Conservation (phyloP, 2,888 invertebrate genomes). For the Diarsia rubi region DNA sequence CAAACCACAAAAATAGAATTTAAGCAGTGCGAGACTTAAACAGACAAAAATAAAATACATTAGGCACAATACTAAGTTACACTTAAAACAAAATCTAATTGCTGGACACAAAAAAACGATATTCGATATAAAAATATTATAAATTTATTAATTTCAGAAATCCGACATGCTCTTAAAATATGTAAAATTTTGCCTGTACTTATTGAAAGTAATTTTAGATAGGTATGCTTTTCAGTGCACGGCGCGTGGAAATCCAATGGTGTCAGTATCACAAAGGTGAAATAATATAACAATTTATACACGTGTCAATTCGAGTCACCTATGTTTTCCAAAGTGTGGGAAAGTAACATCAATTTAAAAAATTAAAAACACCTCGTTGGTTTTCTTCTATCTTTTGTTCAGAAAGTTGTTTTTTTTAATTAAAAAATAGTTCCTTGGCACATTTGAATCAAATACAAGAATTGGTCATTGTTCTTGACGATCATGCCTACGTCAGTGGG, state of each 20-base stretch:
- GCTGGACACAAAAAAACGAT: too few relatives aligned
- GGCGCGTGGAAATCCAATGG: background rate
- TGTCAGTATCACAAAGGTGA: background rate
- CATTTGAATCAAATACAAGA: background rate
- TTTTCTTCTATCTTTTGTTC: background rate
- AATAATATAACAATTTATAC: background rate
- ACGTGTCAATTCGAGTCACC: background rate
- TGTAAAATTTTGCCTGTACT: too few relatives aligned
- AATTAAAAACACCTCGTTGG: constrained; percentile 17
- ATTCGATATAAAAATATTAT: too few relatives aligned
- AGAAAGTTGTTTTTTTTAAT: background rate
- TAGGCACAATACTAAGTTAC: too few relatives aligned
- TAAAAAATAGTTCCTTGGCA: background rate
- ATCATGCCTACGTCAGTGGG: constrained; percentile 11
- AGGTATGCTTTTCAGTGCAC: background rate
- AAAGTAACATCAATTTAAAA: background rate
- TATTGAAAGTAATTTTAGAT: background rate
- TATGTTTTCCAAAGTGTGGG: background rate
- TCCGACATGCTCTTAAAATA: too few relatives aligned
- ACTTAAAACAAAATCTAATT: too few relatives aligned
- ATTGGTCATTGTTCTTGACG: constrained; percentile 19
- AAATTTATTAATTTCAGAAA: too few relatives aligned
- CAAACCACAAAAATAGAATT: too few relatives aligned
- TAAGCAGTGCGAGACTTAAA: too few relatives aligned
- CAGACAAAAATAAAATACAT: too few relatives aligned